phyloP scores from a whole-genome alignment of 2,888 invertebrate species.

The Cybosia mesomella region DNA sequence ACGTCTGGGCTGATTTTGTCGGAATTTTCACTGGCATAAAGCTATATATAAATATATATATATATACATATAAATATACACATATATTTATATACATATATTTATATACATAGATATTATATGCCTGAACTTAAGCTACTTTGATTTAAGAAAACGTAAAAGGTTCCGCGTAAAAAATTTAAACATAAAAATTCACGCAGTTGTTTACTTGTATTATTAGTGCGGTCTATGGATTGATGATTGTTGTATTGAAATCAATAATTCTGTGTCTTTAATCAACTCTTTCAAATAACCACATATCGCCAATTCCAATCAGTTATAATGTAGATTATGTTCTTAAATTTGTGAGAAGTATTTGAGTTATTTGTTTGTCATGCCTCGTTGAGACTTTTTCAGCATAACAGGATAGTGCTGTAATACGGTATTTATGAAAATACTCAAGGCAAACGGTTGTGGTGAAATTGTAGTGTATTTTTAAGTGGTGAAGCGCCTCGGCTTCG shows the following conservation, averaged over 20 bases:
- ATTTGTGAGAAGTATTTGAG: constrained; percentile 55
- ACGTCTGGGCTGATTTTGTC: no score
- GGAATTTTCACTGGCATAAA: no score
- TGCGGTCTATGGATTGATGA: not conserved
- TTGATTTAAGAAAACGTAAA: no score
- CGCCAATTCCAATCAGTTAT: constrained; percentile 11
- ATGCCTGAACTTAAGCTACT: no score
- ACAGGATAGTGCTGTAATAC: constrained; percentile 56
- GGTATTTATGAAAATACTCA: constrained; percentile 54
- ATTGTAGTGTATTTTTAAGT: not conserved
- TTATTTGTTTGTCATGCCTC: constrained; percentile 48
- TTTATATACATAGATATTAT: no score
- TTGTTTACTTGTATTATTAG: not conserved
- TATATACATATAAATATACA: no score
- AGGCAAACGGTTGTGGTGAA: not conserved
- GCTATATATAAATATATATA: no score
- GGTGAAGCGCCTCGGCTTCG: not conserved
- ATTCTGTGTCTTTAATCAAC: not conserved
- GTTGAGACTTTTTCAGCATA: constrained; percentile 59
- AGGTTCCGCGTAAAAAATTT: no score
- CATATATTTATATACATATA: no score
- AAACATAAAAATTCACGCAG: no score
- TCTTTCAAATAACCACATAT: constrained; percentile 12
- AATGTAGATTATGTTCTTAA: constrained; percentile 20
- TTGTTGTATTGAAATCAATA: not conserved